A percentile compares a stretch with the other conserved stretches of the same genome.
Conservation (phyloP, 64 coral and sea anemone species). For the Pocillopora damicornis region DNA sequence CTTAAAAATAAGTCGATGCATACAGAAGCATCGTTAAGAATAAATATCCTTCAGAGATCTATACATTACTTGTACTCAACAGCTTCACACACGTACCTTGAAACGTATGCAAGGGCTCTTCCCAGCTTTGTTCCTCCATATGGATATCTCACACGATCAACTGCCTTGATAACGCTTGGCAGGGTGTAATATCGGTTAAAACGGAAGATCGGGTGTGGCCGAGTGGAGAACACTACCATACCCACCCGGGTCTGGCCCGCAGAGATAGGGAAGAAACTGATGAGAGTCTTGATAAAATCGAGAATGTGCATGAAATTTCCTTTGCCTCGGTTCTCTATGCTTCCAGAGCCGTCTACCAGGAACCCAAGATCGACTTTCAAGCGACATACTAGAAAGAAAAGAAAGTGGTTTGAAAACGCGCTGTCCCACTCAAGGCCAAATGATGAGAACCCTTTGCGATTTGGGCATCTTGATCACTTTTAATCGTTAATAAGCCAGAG, state of each 20-base stretch:
- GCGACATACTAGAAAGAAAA: conserved; percentile 13
- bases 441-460: no score
- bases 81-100: conserved; percentile 11
- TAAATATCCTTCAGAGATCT: neutral
- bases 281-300: conserved; percentile 32
- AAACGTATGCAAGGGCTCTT: conserved; percentile 37
- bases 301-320: conserved; percentile 7
- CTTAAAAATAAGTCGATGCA: no score
- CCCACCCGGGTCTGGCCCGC: conserved; percentile 31
- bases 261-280: conserved; percentile 33
- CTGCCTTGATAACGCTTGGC: neutral
- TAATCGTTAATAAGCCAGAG: no score
- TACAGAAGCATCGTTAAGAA: no score
- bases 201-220: neutral
- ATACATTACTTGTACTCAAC: neutral
- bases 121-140: conserved; percentile 28
- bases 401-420: neutral
- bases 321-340: conserved; percentile 1
- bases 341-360: conserved; percentile 42
- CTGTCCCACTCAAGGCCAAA: neutral
- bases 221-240: conserved; percentile 20
- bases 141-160: conserved; percentile 16
- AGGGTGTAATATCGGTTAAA: conserved; percentile 10
- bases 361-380: conserved; percentile 36
- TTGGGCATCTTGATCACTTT: no score